These are phyloP conservation scores for Xyrichtys novacula DNA, from an alignment of 2,797 vertebrate species.

Conservation along the genomic window DNA sequence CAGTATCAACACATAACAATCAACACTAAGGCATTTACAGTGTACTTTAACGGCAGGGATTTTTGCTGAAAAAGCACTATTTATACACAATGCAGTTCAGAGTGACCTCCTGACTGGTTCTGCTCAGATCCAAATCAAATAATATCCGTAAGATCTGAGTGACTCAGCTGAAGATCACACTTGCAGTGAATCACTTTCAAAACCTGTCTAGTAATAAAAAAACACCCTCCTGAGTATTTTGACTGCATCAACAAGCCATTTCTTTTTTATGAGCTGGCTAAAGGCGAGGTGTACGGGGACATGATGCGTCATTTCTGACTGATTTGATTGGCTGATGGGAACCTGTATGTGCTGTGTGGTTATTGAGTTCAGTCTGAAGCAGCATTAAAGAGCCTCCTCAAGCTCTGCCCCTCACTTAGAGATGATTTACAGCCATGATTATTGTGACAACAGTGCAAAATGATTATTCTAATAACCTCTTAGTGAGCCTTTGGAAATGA, in stretches of 20 bases:
- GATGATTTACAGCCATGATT: slow-evolving; percentile 36
- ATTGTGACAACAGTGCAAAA: slow-evolving; percentile 26
- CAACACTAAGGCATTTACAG: no score
- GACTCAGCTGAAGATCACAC: slow-evolving; percentile 27
- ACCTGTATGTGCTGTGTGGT: slow-evolving; percentile 6
- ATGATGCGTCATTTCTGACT: slow-evolving; percentile 13
- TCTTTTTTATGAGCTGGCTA: background rate
- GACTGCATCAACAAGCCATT: slow-evolving; percentile 33
- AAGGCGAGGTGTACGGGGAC: slow-evolving; percentile 4
- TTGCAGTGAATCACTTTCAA: slow-evolving; percentile 1
- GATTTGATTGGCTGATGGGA: slow-evolving; percentile 6
- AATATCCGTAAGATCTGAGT: background rate
- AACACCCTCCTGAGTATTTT: background rate
- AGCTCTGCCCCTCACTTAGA: slow-evolving; percentile 14
- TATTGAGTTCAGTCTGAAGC: slow-evolving; percentile 5
- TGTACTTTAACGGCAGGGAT: no score
- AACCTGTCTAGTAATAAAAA: slow-evolving; percentile 17
- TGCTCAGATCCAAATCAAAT: no score
- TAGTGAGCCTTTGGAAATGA: background rate
- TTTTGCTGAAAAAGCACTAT: no score
- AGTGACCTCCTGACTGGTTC: no score
- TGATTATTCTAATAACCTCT: slow-evolving; percentile 44
- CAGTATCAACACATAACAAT: no score
- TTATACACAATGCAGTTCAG: no score
- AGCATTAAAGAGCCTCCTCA: slow-evolving; percentile 29